Evolutionary conservation across 2,113 vertebrate species (phyloP), one percentile per base, ranked within the genome.

Genomic region (Hipposideros armiger): DNA sequence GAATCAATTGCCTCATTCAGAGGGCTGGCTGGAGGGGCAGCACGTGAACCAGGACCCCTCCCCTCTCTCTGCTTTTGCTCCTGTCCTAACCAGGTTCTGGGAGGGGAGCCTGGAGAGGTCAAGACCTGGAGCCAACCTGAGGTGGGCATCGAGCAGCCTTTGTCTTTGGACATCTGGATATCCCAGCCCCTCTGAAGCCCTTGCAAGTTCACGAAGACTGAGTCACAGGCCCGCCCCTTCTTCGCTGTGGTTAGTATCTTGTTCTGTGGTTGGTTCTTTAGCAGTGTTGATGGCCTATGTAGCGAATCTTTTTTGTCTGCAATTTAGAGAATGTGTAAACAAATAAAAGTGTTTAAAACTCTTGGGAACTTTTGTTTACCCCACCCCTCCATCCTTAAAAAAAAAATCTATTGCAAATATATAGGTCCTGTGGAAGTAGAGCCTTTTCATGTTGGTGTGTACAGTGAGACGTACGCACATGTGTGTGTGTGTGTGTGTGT

Each of bases 231-330:
- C 97, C 94, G 74, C 96, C 97, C 98, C 97, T 70, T 97, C 97
- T 70, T 97, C 97, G 97, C 98, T 98, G 97, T 98, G 98, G 95
- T 98, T 98, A 97, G 97, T 98, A 97, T 97, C 93, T 98, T 95
- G 98, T 98, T 97, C 97, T 98, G 98, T 99, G 98, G 97, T 98
- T 99, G 98, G 97, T 98, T 98, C 97, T 96, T 98, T 98, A 98
- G 97, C 98, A 91, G 97, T 98, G 97, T 98, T 98, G 98, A 98
- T 94, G 97, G 97, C 96, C 96, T 97, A 90, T 1, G 52, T 98
- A 98, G 97, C 90, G 95, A 96, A 98, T 97, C 97, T 97, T 98
- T 78, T 92, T 97, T 98, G 98, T 98, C 94, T 98, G 97, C 89
- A 96, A 96, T 91, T 98, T 99, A 98, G 97, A 97, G 96, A 96